Conservation (phyloP, 92 coral and sea anemone genomes). For the Montipora capitata region DNA sequence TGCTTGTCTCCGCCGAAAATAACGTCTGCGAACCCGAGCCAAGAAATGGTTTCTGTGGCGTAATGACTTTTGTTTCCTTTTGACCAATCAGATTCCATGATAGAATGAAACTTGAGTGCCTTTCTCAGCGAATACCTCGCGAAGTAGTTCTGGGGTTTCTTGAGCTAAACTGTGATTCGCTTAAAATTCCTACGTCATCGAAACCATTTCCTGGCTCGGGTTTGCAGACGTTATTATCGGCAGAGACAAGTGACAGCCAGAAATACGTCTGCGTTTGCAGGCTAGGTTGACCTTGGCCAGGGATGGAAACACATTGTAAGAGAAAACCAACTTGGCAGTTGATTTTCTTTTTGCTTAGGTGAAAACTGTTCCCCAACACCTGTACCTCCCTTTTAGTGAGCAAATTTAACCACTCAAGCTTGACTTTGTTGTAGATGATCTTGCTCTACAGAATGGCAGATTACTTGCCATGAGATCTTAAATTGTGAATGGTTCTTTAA, state of each 20-base stretch:
- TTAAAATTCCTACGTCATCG: too few relatives aligned
- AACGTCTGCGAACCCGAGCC: constrained; percentile 17
- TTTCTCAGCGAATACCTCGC: too few relatives aligned
- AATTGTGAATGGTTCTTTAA: background rate
- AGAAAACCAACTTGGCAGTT: constrained; percentile 21
- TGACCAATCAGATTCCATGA: too few relatives aligned
- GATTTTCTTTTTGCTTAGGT: constrained; percentile 23
- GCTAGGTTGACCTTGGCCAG: background rate
- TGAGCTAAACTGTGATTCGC: too few relatives aligned
- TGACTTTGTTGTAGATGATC: constrained; percentile 28
- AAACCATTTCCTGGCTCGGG: too few relatives aligned
- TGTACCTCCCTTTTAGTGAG: background rate
- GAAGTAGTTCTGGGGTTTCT: too few relatives aligned
- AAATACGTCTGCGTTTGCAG: background rate
- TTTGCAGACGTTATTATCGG: too few relatives aligned
- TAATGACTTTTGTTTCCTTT: too few relatives aligned
- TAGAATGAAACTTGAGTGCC: too few relatives aligned
- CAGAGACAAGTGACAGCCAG: too few relatives aligned
- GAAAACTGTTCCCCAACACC: constrained; percentile 20
- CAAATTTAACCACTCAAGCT: constrained; percentile 21
- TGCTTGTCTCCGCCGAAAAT: background rate
- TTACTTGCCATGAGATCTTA: constrained; percentile 21
- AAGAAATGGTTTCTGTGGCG: too few relatives aligned
- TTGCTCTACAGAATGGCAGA: constrained; percentile 19
- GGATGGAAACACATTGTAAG: constrained; percentile 14